phyloP scores from a whole-genome alignment of 2,888 invertebrate species.

The Cordilura impudica region DNA sequence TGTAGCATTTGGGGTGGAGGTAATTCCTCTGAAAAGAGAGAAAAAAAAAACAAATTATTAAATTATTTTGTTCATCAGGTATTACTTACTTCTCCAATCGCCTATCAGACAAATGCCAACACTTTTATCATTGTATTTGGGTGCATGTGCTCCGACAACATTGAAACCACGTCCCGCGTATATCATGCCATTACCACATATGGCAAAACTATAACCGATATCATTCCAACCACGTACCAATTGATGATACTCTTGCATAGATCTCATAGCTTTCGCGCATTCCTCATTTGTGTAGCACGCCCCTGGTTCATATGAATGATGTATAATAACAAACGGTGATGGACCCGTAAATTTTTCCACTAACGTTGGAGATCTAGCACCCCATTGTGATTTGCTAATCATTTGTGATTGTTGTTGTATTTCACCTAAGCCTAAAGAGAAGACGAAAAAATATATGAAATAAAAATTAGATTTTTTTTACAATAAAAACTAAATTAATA shows the following conservation, averaged over 20 bases:
- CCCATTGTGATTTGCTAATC: slow-evolving; percentile 81
- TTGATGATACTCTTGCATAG: slow-evolving; percentile 84
- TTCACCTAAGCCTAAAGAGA: slow-evolving; percentile 69
- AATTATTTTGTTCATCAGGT: background rate
- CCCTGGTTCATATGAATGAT: slow-evolving; percentile 83
- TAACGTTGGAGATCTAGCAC: slow-evolving; percentile 79
- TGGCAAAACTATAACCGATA: slow-evolving; percentile 85
- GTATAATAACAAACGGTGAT: slow-evolving; percentile 84
- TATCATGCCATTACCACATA: slow-evolving; percentile 85
- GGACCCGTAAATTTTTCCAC: slow-evolving; percentile 79
- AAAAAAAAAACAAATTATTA: background rate
- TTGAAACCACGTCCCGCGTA: slow-evolving; percentile 87
- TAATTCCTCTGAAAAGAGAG: slow-evolving; percentile 78
- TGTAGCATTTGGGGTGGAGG: slow-evolving; percentile 82
- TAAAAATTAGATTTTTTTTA: background rate
- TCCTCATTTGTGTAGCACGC: slow-evolving; percentile 80
- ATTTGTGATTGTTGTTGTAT: slow-evolving; percentile 69
- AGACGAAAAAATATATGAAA: slow-evolving; percentile 11
- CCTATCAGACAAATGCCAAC: slow-evolving; percentile 86
- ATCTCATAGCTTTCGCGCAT: slow-evolving; percentile 81
- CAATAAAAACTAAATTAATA: background rate
- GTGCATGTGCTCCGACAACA: slow-evolving; percentile 84
- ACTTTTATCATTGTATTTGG: slow-evolving; percentile 83
- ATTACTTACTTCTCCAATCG: slow-evolving; percentile 83
- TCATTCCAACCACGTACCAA: slow-evolving; percentile 82